These are phyloP conservation scores for Drosophila micromelanica DNA, from an alignment of 1,140 invertebrate genomes.

Conservation along the genomic window DNA sequence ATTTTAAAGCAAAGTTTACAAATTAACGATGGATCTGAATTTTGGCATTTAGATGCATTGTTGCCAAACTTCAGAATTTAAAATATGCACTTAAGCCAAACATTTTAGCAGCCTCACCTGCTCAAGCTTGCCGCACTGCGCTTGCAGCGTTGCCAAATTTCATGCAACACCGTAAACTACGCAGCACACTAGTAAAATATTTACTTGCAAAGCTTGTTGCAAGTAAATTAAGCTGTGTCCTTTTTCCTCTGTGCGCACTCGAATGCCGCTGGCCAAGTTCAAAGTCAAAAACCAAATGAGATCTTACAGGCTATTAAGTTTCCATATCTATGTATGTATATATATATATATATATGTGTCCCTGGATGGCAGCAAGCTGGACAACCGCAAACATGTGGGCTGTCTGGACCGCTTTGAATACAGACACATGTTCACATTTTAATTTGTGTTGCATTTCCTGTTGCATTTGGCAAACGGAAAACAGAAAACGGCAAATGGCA, in stretches of 20 bases:
- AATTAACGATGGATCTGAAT: too few species aligned
- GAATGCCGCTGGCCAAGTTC: conserved; percentile 25
- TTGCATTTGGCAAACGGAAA: conserved; percentile 54
- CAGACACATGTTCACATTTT: conserved; percentile 67
- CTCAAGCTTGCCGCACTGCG: too few species aligned
- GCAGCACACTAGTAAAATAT: too few species aligned
- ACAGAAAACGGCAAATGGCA: neutral
- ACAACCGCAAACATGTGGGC: conserved; percentile 46
- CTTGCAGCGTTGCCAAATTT: too few species aligned
- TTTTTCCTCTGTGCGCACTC: neutral
- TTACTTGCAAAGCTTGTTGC: neutral
- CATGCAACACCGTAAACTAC: too few species aligned
- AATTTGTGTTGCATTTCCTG: conserved; percentile 76
- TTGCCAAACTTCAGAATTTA: conserved; percentile 1
- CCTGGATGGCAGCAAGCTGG: conserved; percentile 35
- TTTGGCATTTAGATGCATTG: neutral
- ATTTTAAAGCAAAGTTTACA: too few species aligned
- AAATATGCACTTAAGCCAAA: too few species aligned
- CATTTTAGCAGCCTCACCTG: too few species aligned
- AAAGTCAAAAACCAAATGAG: conserved; percentile 40
- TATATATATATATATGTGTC: neutral
- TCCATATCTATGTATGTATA: neutral
- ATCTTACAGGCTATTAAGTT: conserved; percentile 39
- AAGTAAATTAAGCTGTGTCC: conserved; percentile 6
- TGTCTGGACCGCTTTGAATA: conserved; percentile 43